These are phyloP conservation scores for Salticus scenicus DNA, from an alignment of 2,888 invertebrate species.

Conservation along the genomic window DNA sequence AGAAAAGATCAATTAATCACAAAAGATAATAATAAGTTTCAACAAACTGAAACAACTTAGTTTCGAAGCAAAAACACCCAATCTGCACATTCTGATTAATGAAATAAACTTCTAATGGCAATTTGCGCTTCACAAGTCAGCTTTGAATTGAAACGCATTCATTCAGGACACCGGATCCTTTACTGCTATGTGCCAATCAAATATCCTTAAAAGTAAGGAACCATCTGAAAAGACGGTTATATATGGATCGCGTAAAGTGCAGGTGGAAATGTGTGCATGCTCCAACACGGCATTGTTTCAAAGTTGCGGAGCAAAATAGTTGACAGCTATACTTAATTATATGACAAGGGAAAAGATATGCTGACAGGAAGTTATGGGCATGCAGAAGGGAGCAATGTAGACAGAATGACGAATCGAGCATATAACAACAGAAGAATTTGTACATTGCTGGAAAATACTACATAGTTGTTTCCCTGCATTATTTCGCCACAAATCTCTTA, in stretches of 20 bases:
- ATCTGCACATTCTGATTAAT: background rate
- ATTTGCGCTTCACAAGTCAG: background rate
- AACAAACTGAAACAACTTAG: background rate
- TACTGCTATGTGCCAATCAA: conserved; percentile 9
- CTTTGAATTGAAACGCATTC: conserved; percentile 2
- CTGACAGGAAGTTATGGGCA: conserved; percentile 55
- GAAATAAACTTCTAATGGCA: background rate
- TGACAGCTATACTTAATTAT: conserved; percentile 59
- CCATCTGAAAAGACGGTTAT: conserved; percentile 19
- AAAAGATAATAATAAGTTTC: background rate
- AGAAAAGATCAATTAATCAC: background rate
- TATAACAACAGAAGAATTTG: conserved; percentile 38
- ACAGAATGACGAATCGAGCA: conserved; percentile 46
- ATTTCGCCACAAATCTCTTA: too few species aligned
- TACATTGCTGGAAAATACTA: background rate
- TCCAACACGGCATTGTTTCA: conserved; percentile 12
- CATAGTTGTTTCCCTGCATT: too few species aligned
- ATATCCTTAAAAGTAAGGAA: background rate
- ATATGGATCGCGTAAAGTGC: conserved; percentile 6
- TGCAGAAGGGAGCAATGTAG: conserved; percentile 50
- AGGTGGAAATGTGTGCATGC: conserved; percentile 16
- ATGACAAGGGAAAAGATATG: conserved; percentile 53
- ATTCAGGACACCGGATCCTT: conserved; percentile 10
- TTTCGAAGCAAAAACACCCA: background rate
- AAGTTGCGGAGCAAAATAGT: conserved; percentile 25